phyloP scores from a whole-genome alignment of 2,113 vertebrate genomes.

The Thamnophis sirtalis region DNA sequence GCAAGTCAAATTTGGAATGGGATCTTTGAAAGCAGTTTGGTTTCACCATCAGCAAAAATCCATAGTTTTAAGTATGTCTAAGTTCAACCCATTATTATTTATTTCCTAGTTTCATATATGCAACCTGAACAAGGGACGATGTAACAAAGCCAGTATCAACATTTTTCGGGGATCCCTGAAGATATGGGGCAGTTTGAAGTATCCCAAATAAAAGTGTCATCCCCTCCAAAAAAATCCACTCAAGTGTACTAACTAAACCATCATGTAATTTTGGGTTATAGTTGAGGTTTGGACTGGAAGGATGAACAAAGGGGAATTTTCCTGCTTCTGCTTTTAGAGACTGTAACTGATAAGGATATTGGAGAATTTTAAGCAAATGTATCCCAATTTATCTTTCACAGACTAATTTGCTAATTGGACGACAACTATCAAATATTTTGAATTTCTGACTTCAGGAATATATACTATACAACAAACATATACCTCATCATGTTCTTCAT shows the following conservation, averaged over 20 bases:
- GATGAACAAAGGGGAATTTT: neutral
- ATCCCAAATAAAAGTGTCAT: neutral
- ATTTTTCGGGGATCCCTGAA: neutral
- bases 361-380: neutral
- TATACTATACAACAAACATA: neutral
- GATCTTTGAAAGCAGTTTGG: neutral
- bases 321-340: neutral
- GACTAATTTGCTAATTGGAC: neutral
- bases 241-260: neutral
- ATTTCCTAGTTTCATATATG: neutral
- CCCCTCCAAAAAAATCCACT: neutral
- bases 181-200: neutral
- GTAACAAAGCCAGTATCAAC: neutral
- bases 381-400: neutral
- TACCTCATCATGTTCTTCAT: neutral
- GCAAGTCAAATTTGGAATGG: neutral
- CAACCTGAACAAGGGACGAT: neutral
- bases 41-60: neutral
- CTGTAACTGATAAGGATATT: neutral
- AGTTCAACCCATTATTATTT: neutral
- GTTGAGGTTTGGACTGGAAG: neutral
- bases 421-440: neutral
- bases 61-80: neutral
- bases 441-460: neutral
- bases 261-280: neutral